Evolutionary conservation across 2,113 vertebrate genomes (phyloP), one percentile per base, ranked within the genome.

Genomic region (Leucosticte australis): DNA sequence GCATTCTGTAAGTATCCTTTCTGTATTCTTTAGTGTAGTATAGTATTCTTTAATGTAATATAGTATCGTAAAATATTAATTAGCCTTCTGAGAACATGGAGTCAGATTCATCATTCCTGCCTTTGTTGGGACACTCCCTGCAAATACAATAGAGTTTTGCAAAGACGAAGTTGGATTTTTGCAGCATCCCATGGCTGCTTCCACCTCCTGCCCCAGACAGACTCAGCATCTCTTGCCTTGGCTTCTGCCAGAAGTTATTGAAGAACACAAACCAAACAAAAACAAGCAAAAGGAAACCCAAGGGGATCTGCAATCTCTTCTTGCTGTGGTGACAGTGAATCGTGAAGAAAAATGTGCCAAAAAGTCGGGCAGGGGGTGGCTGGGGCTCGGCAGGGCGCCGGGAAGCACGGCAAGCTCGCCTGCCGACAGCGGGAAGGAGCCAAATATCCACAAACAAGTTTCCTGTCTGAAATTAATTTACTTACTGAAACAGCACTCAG

Each of bases 401-500:
- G 69, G 63, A 70, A 91, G 49, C 64, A 14, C 0, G 0, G 35
- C 0, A 15, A 74, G 83, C 71, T 85, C 7, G 2, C 42, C 64
- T 10, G 73, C 71, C 0, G 5, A 13, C 94, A 50, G 60, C 0
- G 17, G 78, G 90, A 90, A 87, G 23, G 35, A 95, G 91, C 91
- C 78, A 60, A 88, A 87, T 37, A 93, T 70, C 80, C 88, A 92
- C 95, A 93, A 91, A 76, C 46, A 83, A 92, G 57, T 24, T 92
- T 95, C 92, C 77, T 20, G 33, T 55, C 82, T 88, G 89, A 81
- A 96, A 95, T 96, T 94, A 92, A 93, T 97, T 96, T 94, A 93
- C 94, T 96, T 87, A 93, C 91, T 96, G 96, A 92, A 90, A 94
- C 35, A 95, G 88, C 93, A 95, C 91, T 95, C 93, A 94, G 96